Percentiles rank a stretch among this genome's conserved stretches.
phyloP scores from a whole-genome alignment of 2,113 vertebrate species.

The Bagarius yarrelli region DNA sequence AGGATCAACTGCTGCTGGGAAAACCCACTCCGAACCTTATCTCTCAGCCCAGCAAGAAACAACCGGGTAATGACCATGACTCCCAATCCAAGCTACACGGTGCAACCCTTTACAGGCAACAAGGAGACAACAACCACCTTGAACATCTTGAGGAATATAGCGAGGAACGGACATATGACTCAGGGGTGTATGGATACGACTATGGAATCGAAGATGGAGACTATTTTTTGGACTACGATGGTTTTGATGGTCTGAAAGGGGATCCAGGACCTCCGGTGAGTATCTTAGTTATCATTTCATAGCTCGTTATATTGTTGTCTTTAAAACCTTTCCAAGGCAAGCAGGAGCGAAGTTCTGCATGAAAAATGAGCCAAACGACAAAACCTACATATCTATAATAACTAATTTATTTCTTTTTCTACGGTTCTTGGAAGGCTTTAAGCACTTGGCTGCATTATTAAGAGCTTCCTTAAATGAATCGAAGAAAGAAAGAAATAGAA shows the following conservation, averaged over 20 bases:
- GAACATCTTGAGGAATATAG: slow-evolving; percentile 66
- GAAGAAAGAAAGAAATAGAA: slow-evolving; percentile 43
- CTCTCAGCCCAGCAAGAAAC: slow-evolving; percentile 59
- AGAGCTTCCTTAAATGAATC: slow-evolving; percentile 29
- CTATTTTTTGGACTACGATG: slow-evolving; percentile 79
- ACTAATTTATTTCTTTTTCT: slow-evolving; percentile 54
- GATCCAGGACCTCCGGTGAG: slow-evolving; percentile 89
- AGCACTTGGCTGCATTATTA: slow-evolving; percentile 52
- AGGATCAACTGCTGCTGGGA: slow-evolving; percentile 55
- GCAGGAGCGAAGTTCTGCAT: slow-evolving; percentile 41
- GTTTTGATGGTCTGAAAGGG: slow-evolving; percentile 85
- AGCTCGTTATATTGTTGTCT: not conserved
- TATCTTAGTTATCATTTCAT: slow-evolving; percentile 66
- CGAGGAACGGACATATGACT: slow-evolving; percentile 73
- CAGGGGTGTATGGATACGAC: slow-evolving; percentile 80
- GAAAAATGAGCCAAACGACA: slow-evolving; percentile 48
- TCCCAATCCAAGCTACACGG: slow-evolving; percentile 66
- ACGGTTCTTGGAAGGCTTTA: slow-evolving; percentile 44
- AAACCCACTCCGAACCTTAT: slow-evolving; percentile 56
- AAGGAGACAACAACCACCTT: slow-evolving; percentile 67
- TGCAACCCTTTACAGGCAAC: slow-evolving; percentile 70
- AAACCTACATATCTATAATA: slow-evolving; percentile 36
- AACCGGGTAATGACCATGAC: slow-evolving; percentile 58
- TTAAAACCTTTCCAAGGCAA: slow-evolving; percentile 28
- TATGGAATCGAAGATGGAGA: slow-evolving; percentile 85